Evolutionary conservation across 2,113 vertebrate genomes (phyloP), one percentile per base, ranked within the genome.

Genomic region (Conger conger): DNA sequence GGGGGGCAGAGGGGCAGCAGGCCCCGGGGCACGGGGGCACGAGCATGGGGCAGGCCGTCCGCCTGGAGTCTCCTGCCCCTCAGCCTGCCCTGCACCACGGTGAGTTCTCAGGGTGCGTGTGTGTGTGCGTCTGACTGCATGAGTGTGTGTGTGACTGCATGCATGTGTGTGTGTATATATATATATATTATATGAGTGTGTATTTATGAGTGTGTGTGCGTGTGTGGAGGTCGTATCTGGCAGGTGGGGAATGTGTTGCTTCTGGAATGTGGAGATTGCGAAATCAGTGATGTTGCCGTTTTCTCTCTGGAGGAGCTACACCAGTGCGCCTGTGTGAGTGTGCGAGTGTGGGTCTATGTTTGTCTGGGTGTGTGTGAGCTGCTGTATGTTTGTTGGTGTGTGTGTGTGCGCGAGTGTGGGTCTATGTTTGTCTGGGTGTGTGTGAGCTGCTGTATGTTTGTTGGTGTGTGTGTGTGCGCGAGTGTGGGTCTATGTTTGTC

Each of bases 21-120:
- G 30, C n/a, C 40, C 38, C 11, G 20, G 42, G 73, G 82, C 23
- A 73, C n/a, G 80, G 94, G 92, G 94, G 93, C 92, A 93, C 85
- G 91, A 96, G 89, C 93, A 96, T 96, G 95, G 95, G 95, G 92
- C 95, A 95, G 92, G 94, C 92, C 87, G 89, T 95, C 87, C 89
- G 90, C 87, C 91, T 94, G 89, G 93, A 94, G 90, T 92, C 88
- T 84, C 88, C 88, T 89, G 87, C 91, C 90, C 90, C 91, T 87
- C 87, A 94, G 60, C 82, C 90, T 86, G 35, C 88, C 42, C 33
- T 80, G 83, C 84, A 85, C 85, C 86, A 88, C 30, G 94, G 94
- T 96, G 92, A 94, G 94, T 93, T 27, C 37, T 45, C 17, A 15
- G 40, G 42, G 40, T 18, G 42, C 9, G 27, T 23, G 76, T 27